These are phyloP conservation scores for Porites divaricata DNA, from an alignment of 92 coral and sea anemone species.

Conservation along the genomic window DNA sequence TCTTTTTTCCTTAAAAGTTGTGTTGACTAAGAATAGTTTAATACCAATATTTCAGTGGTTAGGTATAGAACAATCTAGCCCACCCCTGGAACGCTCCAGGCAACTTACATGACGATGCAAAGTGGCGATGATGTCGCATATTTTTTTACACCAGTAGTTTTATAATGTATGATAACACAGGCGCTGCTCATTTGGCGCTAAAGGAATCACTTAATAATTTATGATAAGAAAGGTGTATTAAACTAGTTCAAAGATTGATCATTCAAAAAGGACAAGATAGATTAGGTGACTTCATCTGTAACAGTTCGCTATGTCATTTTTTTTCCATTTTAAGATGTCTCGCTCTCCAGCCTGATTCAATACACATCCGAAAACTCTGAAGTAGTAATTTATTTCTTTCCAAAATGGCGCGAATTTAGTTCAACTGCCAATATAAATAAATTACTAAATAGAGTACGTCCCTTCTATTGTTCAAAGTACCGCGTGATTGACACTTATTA, in stretches of 20 bases:
- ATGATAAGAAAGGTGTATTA: not conserved
- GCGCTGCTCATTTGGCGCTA: constrained; percentile 5
- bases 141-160: not conserved
- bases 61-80: not conserved
- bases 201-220: not conserved
- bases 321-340: too few species aligned
- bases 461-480: constrained; percentile 1
- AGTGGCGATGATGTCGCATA: not conserved
- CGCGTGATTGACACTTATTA: constrained; percentile 3
- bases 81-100: not conserved
- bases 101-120: not conserved
- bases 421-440: not conserved
- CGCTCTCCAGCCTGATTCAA: too few species aligned
- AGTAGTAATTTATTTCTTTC: not conserved
- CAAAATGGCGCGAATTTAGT: constrained; percentile 36
- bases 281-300: too few species aligned
- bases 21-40: too few species aligned
- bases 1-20: too few species aligned
- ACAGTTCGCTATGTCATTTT: too few species aligned
- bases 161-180: not conserved
- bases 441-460: not conserved
- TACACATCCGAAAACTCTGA: too few species aligned
- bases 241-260: too few species aligned
- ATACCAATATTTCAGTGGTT: not conserved
- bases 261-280: too few species aligned